Evolutionary conservation across 2,888 invertebrate species (phyloP), one percentile per base, ranked within the genome.

Genomic region (Aspidapion aeneum): DNA sequence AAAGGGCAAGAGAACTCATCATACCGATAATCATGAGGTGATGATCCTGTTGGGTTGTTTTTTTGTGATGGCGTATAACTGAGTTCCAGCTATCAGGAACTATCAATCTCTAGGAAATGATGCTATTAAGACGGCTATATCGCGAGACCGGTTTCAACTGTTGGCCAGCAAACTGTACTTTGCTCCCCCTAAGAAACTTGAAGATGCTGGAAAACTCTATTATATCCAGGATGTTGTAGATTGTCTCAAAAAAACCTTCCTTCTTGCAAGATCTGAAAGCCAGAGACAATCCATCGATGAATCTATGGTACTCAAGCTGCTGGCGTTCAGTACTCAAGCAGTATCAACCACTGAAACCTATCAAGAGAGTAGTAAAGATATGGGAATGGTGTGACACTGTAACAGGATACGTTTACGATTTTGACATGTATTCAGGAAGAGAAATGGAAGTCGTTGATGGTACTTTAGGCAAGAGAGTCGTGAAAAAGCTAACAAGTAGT

Each of bases 201-300:
- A 59, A 19, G 55, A 59, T 21, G 17, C 20, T 18, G n/a, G 55
- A n/a, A 63, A 63, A 35, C 17, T 21, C 5, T 63, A 55, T 19
- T 60, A 63, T 51, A 55, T 63, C n/a, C 54, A 62, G 2, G 54
- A 54, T 21, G 52, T 63, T 16, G 57, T 63, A 20, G n/a, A 21
- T n/a, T 64, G 64, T 50, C 51, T 64, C 35, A 62, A 64, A 55
- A 62, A 61, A n/a, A 58, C 56, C 7, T 64, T 57, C 35, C 20
- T 20, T 35, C 35, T 35, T 35, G 35, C 35, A 35, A 35, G 12
- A 35, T 35, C 35, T 35, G 3, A 35, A 12, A 35, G 35, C 35
- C 3, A 3, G 5, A 35, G 35, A 35, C 35, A 35, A 56, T 50
- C 48, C 9, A 59, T 63, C 18, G 56, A 63, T 21, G 55, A 63